A percentile compares a stretch with the other conserved stretches of the same genome.
phyloP scores from a whole-genome alignment of 1,140 invertebrate species.

The Monomorium pharaonis region DNA sequence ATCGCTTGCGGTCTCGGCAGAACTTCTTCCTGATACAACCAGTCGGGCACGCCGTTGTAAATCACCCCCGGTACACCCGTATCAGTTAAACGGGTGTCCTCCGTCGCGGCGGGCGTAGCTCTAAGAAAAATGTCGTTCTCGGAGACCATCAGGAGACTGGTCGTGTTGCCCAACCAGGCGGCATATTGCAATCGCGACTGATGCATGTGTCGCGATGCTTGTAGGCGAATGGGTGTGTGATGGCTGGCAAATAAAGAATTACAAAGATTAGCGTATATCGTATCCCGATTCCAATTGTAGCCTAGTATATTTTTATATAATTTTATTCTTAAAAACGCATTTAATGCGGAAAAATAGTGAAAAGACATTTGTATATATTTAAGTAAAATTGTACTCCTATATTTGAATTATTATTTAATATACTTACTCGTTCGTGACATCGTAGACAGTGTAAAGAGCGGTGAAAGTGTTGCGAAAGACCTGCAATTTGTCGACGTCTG shows the following conservation, averaged over 20 bases:
- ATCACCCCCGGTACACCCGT: slow-evolving; percentile 90
- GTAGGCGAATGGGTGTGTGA: slow-evolving; percentile 91
- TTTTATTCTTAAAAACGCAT: slow-evolving; percentile 22
- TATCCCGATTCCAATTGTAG: not conserved
- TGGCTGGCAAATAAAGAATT: slow-evolving; percentile 85
- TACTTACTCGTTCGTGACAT: slow-evolving; percentile 94
- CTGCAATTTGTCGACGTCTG: slow-evolving; percentile 82
- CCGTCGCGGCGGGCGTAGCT: slow-evolving; percentile 87
- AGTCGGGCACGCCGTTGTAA: slow-evolving; percentile 97
- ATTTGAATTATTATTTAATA: not conserved
- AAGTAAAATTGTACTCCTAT: not conserved
- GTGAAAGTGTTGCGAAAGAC: slow-evolving; percentile 93
- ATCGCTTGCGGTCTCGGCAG: slow-evolving; percentile 90
- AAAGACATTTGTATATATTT: not conserved
- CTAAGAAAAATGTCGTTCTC: slow-evolving; percentile 96
- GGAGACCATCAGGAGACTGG: slow-evolving; percentile 89
- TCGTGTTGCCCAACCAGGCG: slow-evolving; percentile 91
- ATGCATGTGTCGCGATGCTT: slow-evolving; percentile 88
- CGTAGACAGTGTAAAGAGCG: slow-evolving; percentile 93
- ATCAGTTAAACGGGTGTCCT: slow-evolving; percentile 90
- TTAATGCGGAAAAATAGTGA: slow-evolving; percentile 14
- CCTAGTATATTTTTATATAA: not conserved
- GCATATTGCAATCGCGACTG: slow-evolving; percentile 91
- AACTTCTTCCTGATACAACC: slow-evolving; percentile 96
- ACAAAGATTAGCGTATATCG: not conserved